These are phyloP conservation scores for Cylindroiulus punctatus DNA, from an alignment of 2,888 invertebrate genomes.

Conservation along the genomic window DNA sequence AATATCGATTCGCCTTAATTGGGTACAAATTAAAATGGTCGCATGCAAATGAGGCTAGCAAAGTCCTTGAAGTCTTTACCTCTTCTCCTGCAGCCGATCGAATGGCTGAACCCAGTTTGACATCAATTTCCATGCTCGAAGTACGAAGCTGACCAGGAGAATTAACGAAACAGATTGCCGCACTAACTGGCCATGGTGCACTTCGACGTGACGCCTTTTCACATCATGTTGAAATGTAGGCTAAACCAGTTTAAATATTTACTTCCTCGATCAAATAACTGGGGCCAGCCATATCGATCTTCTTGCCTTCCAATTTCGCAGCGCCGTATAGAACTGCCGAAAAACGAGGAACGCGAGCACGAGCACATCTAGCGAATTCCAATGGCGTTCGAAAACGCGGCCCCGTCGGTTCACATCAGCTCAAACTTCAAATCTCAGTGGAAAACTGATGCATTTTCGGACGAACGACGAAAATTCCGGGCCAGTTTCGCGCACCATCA, in stretches of 20 bases:
- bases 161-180: neutral
- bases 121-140: conserved; percentile 32
- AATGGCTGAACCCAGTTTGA: conserved; percentile 22
- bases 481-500: too few relatives aligned
- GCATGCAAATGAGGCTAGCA: neutral
- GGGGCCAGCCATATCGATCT: conserved; percentile 19
- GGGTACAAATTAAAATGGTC: neutral
- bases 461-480: too few relatives aligned
- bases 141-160: conserved; percentile 2
- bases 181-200: neutral
- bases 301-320: conserved; percentile 10
- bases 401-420: too few relatives aligned
- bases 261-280: conserved; percentile 25
- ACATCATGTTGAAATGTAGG: conserved; percentile 3
- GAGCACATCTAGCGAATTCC: too few relatives aligned
- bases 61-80: neutral
- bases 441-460: too few relatives aligned
- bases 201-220: neutral
- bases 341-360: neutral
- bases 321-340: neutral
- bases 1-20: neutral
- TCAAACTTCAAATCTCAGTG: too few relatives aligned
- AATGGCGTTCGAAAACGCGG: too few relatives aligned
- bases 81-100: neutral
- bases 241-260: conserved; percentile 21